These are phyloP conservation scores for Micronisus gabar DNA, from an alignment of 2,113 vertebrate species.

Conservation along the genomic window DNA sequence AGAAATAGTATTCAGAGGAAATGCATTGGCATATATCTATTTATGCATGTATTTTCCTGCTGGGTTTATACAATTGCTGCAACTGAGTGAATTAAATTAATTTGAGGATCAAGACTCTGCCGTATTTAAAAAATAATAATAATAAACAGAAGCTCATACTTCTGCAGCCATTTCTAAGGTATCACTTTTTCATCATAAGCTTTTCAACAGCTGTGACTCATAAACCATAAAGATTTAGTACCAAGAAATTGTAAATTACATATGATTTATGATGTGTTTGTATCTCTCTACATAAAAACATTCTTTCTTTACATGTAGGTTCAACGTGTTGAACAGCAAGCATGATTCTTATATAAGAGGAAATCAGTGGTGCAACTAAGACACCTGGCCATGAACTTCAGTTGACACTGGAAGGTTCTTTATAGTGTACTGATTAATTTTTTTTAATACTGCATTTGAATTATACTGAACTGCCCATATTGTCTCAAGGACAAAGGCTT, in stretches of 20 bases:
- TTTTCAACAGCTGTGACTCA: not conserved
- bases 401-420: not conserved
- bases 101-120: not conserved
- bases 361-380: not conserved
- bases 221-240: not conserved
- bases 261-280: not conserved
- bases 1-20: not conserved
- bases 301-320: not conserved
- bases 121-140: not conserved
- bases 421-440: not conserved
- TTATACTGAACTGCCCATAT: not conserved
- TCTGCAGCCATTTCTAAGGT: not conserved
- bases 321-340: not conserved
- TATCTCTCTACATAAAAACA: not conserved
- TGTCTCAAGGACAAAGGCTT: not conserved
- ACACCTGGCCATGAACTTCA: not conserved
- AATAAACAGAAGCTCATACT: not conserved
- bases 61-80: not conserved
- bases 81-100: not conserved
- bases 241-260: not conserved
- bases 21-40: not conserved
- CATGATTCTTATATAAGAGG: not conserved
- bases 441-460: not conserved
- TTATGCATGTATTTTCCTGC: not conserved
- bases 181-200: not conserved